Base-by-base conservation (phyloP, 2,888 invertebrate genomes). In the Pardosa pseudoannulata region DNA sequence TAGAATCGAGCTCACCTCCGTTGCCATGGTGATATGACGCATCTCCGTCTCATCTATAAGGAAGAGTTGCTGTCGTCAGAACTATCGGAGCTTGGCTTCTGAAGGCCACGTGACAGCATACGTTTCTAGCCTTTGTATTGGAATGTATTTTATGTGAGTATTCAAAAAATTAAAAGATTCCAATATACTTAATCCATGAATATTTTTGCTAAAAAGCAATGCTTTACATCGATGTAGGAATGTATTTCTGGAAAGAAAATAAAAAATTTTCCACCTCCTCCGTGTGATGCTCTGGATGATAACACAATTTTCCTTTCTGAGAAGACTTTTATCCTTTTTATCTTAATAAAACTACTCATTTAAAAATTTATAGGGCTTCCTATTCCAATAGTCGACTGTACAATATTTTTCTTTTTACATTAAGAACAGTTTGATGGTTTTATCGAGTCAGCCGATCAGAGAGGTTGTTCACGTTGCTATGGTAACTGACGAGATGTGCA, bases 21-120 rank as follows among this genome's bases (percentile, higher is more conserved):
- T 87, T 87, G 62, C 87, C 78, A 87, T 87, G 82, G 87, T 50
- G 87, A 87, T 82, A 82, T 87, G 87, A 87, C 87, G 87, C 87
- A 87, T 81, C 87, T 87, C 79, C 71, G 76, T 50, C 80, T 72
- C 76, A 68, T 32, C 39, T 72, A 31, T 41, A 50, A 56, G 29
- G 64, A 62, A 50, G 76, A 71, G 75, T 76, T 76, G 82, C 76
- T 82, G 75, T 76, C 76, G 82, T 70, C 75, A 70, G 75, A 75
- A 64, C 64, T 68, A 39, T 31, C 64, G 80, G 29, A 46, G 39
- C 70, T 67, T 19, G 62, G 31, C 29, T 62, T 29, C n/a, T 28
- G 39, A 27, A 41, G 71, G 82, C 82, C 82, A 82, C 76, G 82
- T 76, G 82, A 76, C 70, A 76, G 23, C 5, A 13, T 68, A 68